phyloP scores from a whole-genome alignment of 2,113 vertebrate genomes.

The Heterocephalus glaber region DNA sequence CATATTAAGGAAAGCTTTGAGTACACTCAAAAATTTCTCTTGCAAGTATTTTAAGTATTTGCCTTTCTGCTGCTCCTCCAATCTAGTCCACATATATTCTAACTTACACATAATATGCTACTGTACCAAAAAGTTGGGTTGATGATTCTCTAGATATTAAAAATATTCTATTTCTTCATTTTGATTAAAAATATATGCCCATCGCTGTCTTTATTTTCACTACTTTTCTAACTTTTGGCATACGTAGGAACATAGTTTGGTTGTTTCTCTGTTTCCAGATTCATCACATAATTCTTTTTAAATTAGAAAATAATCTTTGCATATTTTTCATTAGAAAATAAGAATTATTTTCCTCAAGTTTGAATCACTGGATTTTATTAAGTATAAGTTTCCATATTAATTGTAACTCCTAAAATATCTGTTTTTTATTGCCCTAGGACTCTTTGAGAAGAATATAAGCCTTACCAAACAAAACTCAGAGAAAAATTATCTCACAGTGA shows the following conservation, averaged over 20 bases:
- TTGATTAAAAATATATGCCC: not conserved
- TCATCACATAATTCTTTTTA: not conserved
- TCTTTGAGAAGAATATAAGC: not conserved
- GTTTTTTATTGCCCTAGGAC: not conserved
- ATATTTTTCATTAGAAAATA: slow-evolving; percentile 22
- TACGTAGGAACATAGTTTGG: not conserved
- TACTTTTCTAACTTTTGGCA: not conserved
- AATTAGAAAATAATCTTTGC: not conserved
- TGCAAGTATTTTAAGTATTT: not conserved
- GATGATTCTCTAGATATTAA: not conserved
- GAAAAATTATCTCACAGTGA: not conserved
- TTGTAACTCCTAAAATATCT: not conserved
- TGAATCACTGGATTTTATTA: not conserved
- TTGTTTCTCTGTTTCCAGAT: not conserved
- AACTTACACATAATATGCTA: not conserved
- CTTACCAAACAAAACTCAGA: not conserved
- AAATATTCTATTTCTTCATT: not conserved
- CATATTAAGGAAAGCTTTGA: not conserved
- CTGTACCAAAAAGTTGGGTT: not conserved
- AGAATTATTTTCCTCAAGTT: not conserved
- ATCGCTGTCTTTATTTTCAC: not conserved
- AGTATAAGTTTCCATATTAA: not conserved
- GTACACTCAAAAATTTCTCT: not conserved
- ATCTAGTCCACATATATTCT: not conserved
- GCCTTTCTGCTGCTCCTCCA: not conserved